Percentiles rank a stretch among this genome's conserved stretches.
These are phyloP conservation scores for Heliconius nattereri DNA, from an alignment of 1,140 invertebrate species.

Conservation along the genomic window DNA sequence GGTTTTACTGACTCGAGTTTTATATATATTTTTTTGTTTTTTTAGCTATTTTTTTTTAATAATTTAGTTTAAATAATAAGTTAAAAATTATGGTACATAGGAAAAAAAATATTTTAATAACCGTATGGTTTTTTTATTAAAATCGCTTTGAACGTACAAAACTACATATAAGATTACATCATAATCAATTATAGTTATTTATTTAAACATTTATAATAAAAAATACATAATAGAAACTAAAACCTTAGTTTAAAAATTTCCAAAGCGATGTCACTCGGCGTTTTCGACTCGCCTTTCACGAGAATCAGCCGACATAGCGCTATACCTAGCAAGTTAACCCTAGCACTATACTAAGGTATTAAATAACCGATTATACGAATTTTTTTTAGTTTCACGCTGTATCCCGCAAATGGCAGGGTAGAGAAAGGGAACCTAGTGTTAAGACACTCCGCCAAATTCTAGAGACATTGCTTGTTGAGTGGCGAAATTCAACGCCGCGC, in stretches of 20 bases:
- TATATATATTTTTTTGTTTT: background rate
- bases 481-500: too few species aligned
- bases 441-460: too few species aligned
- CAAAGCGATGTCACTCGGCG: conserved; percentile 31
- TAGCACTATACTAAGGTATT: background rate
- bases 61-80: background rate
- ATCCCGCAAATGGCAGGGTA: too few species aligned
- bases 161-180: too few species aligned
- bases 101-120: background rate
- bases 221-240: background rate
- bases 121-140: too few species aligned
- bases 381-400: too few species aligned
- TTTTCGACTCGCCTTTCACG: conserved; percentile 56
- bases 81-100: background rate
- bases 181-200: too few species aligned
- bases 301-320: conserved; percentile 51
- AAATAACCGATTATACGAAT: background rate
- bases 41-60: background rate
- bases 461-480: too few species aligned
- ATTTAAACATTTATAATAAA: background rate
- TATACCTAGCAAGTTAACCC: conserved; percentile 28
- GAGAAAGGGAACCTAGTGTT: too few species aligned
- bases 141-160: too few species aligned
- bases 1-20: conserved; percentile 39
- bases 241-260: background rate